Percentiles rank a stretch among this genome's conserved stretches.
Evolutionary conservation across 2,888 invertebrate genomes (phyloP).

Genomic region (Clusia tigrina): DNA sequence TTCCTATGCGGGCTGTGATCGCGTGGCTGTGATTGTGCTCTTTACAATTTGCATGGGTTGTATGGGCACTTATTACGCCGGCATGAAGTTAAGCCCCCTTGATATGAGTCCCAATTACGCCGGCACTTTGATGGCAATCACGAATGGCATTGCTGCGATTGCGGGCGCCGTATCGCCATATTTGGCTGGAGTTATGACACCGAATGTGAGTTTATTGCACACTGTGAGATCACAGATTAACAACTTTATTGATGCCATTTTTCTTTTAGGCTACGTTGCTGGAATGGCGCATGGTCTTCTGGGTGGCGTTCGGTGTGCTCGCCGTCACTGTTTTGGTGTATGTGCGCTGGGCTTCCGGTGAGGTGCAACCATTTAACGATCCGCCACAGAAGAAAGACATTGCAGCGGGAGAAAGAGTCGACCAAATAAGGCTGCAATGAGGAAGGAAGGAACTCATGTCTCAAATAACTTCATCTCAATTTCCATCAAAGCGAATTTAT

Average conservation of each 20-base stretch:
- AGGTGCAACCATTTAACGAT: slow-evolving; percentile 79
- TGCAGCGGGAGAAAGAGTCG: too few species aligned
- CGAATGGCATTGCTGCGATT: slow-evolving; percentile 73
- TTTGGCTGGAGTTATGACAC: slow-evolving; percentile 70
- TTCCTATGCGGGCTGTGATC: slow-evolving; percentile 72
- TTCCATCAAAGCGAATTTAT: too few species aligned
- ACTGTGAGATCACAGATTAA: neutral
- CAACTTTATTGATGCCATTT: slow-evolving; percentile 43
- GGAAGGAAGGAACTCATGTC: too few species aligned
- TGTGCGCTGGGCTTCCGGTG: slow-evolving; percentile 74
- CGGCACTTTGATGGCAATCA: slow-evolving; percentile 72
- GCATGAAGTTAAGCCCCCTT: slow-evolving; percentile 71
- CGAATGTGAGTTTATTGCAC: slow-evolving; percentile 66
- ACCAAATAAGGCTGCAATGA: slow-evolving; percentile 33
- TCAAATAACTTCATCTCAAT: too few species aligned
- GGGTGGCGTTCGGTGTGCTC: slow-evolving; percentile 73
- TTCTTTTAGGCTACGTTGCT: slow-evolving; percentile 66
- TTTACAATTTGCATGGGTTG: slow-evolving; percentile 72
- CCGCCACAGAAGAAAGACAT: slow-evolving; percentile 33
- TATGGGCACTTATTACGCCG: slow-evolving; percentile 75
- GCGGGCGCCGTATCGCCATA: slow-evolving; percentile 73
- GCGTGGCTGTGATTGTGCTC: slow-evolving; percentile 67
- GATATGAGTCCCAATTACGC: slow-evolving; percentile 72
- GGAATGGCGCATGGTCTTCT: slow-evolving; percentile 81
- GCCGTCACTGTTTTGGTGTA: slow-evolving; percentile 74